These are phyloP conservation scores for Leucoptera coffeella DNA, from an alignment of 2,888 invertebrate species.

Conservation along the genomic window DNA sequence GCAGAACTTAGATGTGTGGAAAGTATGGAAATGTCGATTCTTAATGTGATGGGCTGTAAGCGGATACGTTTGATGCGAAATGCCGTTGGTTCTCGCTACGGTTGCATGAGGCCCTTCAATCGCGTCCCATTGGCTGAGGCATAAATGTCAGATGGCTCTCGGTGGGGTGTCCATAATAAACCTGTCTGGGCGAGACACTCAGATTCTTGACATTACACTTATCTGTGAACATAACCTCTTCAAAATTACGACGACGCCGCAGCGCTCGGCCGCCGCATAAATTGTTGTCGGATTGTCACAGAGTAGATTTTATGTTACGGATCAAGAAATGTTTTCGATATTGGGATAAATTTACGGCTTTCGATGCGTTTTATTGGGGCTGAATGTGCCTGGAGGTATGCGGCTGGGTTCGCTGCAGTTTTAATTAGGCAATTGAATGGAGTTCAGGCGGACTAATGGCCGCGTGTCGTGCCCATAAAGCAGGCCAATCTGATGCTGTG, in stretches of 20 bases:
- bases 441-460: slow-evolving; percentile 33
- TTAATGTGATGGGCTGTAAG: no score
- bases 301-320: slow-evolving; percentile 43
- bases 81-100: no score
- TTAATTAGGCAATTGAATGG: slow-evolving; percentile 8
- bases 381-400: neutral
- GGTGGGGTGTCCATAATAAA: slow-evolving; percentile 47
- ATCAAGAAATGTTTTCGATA: slow-evolving; percentile 50
- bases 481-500: slow-evolving; percentile 46
- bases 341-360: slow-evolving; percentile 32
- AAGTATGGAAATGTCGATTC: no score
- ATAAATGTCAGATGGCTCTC: slow-evolving; percentile 2
- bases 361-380: neutral
- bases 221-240: slow-evolving; percentile 45
- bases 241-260: slow-evolving; percentile 42
- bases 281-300: slow-evolving; percentile 37
- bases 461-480: slow-evolving; percentile 30
- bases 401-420: slow-evolving; percentile 1
- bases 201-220: slow-evolving; percentile 38
- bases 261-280: slow-evolving; percentile 32
- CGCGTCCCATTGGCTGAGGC: no score
- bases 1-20: no score
- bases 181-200: slow-evolving; percentile 33
- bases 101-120: no score
- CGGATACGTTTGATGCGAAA: no score